These are phyloP conservation scores for Cotesia congregata DNA, from an alignment of 2,888 invertebrate species.

Conservation along the genomic window DNA sequence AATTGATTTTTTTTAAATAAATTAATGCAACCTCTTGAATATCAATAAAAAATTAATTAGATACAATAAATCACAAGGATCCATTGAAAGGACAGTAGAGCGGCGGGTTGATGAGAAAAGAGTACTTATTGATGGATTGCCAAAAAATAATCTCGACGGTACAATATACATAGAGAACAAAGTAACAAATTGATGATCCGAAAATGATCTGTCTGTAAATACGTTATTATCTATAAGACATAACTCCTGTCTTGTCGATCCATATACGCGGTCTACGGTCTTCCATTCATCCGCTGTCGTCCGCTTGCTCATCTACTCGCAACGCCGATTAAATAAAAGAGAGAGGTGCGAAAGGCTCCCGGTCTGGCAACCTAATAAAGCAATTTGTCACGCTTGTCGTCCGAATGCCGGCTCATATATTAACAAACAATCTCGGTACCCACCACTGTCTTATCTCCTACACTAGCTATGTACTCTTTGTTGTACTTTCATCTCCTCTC, in stretches of 20 bases:
- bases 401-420: constrained; percentile 68
- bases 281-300: constrained; percentile 15
- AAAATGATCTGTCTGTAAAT: not conserved
- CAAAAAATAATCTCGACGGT: not conserved
- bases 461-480: constrained; percentile 42
- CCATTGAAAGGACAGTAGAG: not conserved
- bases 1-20: too few relatives aligned
- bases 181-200: not conserved
- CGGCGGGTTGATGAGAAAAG: not conserved
- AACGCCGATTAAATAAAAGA: constrained; percentile 32
- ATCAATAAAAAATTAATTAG: not conserved
- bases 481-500: constrained; percentile 38
- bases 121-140: not conserved
- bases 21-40: too few relatives aligned
- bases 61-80: not conserved
- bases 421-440: constrained; percentile 67
- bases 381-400: constrained; percentile 70
- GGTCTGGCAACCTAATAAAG: constrained; percentile 69
- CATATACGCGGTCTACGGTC: not conserved
- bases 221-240: not conserved
- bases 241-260: constrained; percentile 16
- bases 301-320: not conserved
- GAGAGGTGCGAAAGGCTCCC: constrained; percentile 61
- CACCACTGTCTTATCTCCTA: constrained; percentile 47
- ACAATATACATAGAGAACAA: not conserved